A percentile compares a stretch with the other conserved stretches of the same genome.
Evolutionary conservation across 2,113 vertebrate species (phyloP).

Genomic region (Channa argus): DNA sequence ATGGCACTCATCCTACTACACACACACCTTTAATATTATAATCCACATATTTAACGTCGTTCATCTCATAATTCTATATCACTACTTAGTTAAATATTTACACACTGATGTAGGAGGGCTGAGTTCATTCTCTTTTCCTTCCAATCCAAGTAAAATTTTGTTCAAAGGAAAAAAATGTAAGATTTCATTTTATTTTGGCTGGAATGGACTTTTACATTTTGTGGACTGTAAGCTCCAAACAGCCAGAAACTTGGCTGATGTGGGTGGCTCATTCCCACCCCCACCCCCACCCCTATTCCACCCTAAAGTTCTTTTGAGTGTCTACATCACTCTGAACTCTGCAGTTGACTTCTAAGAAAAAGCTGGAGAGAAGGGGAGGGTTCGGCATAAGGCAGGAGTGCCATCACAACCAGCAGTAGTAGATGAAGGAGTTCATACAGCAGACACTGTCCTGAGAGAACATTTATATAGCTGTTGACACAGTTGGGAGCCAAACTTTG

Average conservation of each 20-base stretch:
- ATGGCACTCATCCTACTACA: conserved; percentile 26
- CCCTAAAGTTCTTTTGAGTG: neutral
- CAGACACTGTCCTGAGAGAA: conserved; percentile 58
- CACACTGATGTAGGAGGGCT: conserved; percentile 38
- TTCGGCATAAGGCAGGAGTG: conserved; percentile 15
- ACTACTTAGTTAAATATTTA: conserved; percentile 71
- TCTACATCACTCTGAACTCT: neutral
- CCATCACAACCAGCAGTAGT: conserved; percentile 34
- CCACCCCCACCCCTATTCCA: neutral
- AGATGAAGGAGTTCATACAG: conserved; percentile 20
- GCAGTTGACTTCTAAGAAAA: neutral
- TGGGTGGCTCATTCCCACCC: conserved; percentile 9
- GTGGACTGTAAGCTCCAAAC: conserved; percentile 7
- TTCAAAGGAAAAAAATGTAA: neutral
- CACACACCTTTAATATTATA: conserved; percentile 66
- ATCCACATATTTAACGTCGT: conserved; percentile 68
- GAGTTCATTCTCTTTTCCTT: conserved; percentile 18
- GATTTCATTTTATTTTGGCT: neutral
- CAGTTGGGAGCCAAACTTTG: too few species aligned
- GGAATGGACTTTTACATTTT: conserved; percentile 15
- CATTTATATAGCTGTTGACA: neutral
- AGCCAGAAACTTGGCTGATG: neutral
- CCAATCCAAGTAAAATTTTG: conserved; percentile 15
- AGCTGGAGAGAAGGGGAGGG: conserved; percentile 3
- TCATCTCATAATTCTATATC: conserved; percentile 42